Percentiles rank a stretch among this genome's conserved stretches.
These are phyloP conservation scores for Lepilemur ruficaudatus DNA, from an alignment of 2,797 vertebrate species.

Conservation along the genomic window DNA sequence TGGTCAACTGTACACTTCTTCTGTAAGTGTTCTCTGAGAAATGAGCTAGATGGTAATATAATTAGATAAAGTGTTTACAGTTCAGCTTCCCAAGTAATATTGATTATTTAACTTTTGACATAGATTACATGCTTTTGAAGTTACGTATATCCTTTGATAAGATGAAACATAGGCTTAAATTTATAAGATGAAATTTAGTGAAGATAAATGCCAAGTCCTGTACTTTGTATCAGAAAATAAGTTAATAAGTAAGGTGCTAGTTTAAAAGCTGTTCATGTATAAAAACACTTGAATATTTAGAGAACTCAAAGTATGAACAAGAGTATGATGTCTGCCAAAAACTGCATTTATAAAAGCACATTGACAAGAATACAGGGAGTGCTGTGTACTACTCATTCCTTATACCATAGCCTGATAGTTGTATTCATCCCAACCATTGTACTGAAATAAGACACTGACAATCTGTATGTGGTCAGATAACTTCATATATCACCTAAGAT, in stretches of 20 bases:
- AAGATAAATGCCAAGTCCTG: not conserved
- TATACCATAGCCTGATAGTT: not conserved
- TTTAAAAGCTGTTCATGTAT: not conserved
- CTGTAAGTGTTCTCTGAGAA: not conserved
- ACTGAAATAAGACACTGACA: not conserved
- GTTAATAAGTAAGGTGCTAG: not conserved
- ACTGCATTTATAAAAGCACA: not conserved
- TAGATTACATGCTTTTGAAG: not conserved
- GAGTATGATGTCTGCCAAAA: not conserved
- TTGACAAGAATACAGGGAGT: not conserved
- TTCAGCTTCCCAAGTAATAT: not conserved
- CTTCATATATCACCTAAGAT: not conserved
- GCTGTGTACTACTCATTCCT: not conserved
- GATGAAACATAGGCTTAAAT: not conserved
- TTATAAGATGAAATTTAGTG: not conserved
- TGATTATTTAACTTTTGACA: not conserved
- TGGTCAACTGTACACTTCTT: not conserved
- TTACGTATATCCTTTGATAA: not conserved
- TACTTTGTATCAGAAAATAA: constrained; percentile 5
- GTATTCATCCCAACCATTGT: not conserved
- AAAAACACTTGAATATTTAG: constrained; percentile 11
- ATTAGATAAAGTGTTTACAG: not conserved
- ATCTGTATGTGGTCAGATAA: not conserved
- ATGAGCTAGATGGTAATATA: not conserved
- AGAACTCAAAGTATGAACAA: not conserved